Percentiles rank a stretch among this genome's conserved stretches.
Conservation (phyloP, 2,888 invertebrate species). For the Sinotaia quadrata region DNA sequence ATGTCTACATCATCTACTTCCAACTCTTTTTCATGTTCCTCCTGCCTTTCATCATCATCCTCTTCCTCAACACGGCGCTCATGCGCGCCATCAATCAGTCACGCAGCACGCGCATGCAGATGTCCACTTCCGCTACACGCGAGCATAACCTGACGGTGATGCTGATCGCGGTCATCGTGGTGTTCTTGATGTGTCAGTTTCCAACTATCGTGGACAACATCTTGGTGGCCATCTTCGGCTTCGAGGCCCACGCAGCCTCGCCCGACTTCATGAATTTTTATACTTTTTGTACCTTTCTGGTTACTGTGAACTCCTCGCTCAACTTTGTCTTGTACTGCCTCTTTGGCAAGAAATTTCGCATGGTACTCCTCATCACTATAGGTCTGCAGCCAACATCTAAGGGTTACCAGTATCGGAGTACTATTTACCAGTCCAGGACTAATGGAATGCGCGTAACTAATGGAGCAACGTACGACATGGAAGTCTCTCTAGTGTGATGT, state of each 20-base stretch:
- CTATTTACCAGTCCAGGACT: constrained; percentile 32
- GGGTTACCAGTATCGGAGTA: constrained; percentile 39
- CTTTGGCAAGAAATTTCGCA: constrained; percentile 62
- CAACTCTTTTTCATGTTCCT: constrained; percentile 68
- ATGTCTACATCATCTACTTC: constrained; percentile 67
- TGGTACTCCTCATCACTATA: constrained; percentile 46
- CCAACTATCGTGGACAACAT: constrained; percentile 69
- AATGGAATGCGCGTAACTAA: constrained; percentile 25
- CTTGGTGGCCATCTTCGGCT: constrained; percentile 57
- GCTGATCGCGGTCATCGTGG: constrained; percentile 94
- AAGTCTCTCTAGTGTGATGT: constrained; percentile 41
- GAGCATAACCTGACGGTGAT: constrained; percentile 96
- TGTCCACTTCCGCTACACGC: constrained; percentile 73
- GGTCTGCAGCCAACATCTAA: constrained; percentile 31
- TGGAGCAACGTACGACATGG: constrained; percentile 34
- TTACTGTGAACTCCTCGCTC: constrained; percentile 57
- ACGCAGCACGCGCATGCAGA: constrained; percentile 47
- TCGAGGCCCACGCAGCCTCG: constrained; percentile 27
- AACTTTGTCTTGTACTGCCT: constrained; percentile 64
- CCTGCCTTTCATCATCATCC: constrained; percentile 64
- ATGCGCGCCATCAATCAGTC: constrained; percentile 64
- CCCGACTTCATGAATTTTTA: constrained; percentile 38
- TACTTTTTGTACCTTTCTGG: constrained; percentile 50
- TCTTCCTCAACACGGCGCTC: constrained; percentile 66
- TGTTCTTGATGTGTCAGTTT: constrained; percentile 91